Percentiles rank a stretch among this genome's conserved stretches.
Evolutionary conservation across 1,140 invertebrate genomes (phyloP).

Genomic region (Brevipalpus yothersi): DNA sequence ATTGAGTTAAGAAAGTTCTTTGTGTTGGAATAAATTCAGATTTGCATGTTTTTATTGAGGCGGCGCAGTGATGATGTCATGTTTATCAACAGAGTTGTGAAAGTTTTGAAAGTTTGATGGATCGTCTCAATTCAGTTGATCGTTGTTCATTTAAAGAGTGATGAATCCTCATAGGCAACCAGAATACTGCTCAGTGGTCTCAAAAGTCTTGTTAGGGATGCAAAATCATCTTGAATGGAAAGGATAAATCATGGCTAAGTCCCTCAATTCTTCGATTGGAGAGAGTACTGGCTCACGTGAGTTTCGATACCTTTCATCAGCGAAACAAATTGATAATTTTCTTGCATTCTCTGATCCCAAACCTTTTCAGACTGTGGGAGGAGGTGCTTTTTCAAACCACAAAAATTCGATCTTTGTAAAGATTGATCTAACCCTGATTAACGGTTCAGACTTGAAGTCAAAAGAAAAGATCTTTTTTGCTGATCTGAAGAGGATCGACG

Average conservation of each 20-base stretch:
- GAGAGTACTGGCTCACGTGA: constrained; percentile 57
- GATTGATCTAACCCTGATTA: constrained; percentile 36
- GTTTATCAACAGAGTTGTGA: no score
- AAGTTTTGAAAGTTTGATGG: no score
- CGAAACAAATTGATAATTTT: constrained; percentile 87
- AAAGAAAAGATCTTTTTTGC: constrained; percentile 14
- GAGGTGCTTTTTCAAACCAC: constrained; percentile 49
- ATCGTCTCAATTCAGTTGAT: no score
- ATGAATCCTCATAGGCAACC: constrained; percentile 71
- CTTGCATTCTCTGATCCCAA: constrained; percentile 80
- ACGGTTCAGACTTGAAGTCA: constrained; percentile 10
- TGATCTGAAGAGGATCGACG: constrained; percentile 20
- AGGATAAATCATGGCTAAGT: constrained; percentile 95
- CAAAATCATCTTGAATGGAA: constrained; percentile 95
- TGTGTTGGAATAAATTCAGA: no score
- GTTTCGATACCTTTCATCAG: constrained; percentile 58
- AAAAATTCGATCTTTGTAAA: constrained; percentile 4
- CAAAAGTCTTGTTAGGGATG: constrained; percentile 90
- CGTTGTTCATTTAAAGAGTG: no score
- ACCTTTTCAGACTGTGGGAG: constrained; percentile 71
- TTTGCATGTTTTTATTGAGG: no score
- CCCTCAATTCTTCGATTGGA: constrained; percentile 75
- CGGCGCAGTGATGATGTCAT: no score
- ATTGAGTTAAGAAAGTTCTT: no score
- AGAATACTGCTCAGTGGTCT: constrained; percentile 88